Percentiles rank a stretch among this genome's conserved stretches.
Evolutionary conservation across 2,797 vertebrate genomes (phyloP).

Genomic region (Coregonus ussuriensis): DNA sequence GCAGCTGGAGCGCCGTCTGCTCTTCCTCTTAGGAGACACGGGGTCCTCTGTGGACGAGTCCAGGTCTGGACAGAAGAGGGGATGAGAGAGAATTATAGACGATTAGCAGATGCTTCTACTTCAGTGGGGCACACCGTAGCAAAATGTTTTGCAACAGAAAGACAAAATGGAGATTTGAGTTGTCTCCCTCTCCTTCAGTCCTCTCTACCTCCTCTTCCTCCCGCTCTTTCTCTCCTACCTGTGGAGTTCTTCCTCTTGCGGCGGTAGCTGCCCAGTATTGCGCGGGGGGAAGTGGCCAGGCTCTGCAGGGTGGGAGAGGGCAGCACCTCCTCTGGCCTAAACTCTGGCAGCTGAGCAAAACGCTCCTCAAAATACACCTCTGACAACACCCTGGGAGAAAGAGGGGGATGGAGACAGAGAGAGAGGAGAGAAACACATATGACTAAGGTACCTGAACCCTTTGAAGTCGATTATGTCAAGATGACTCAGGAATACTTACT

Average conservation of each 20-base stretch:
- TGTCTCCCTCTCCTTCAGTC: slow-evolving; percentile 2
- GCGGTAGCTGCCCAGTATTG: slow-evolving; percentile 91
- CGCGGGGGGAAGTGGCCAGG: slow-evolving; percentile 88
- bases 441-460: not conserved
- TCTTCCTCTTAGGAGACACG: slow-evolving; percentile 89
- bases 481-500: slow-evolving; percentile 32
- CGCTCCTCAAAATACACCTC: slow-evolving; percentile 94
- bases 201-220: slow-evolving; percentile 77
- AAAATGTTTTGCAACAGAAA: slow-evolving; percentile 56
- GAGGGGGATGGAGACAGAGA: not conserved
- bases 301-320: slow-evolving; percentile 92
- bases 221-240: slow-evolving; percentile 61
- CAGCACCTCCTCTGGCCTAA: slow-evolving; percentile 90
- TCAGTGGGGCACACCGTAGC: not conserved
- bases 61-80: slow-evolving; percentile 78
- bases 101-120: not conserved
- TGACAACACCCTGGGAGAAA: slow-evolving; percentile 83
- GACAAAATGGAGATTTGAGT: too few species aligned
- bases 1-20: slow-evolving; percentile 89
- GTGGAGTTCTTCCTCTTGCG: slow-evolving; percentile 94
- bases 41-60: slow-evolving; percentile 91
- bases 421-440: slow-evolving; percentile 7
- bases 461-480: not conserved
- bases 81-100: not conserved
- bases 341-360: slow-evolving; percentile 90